These are phyloP conservation scores for Phylloscopus trochilus DNA, from an alignment of 2,113 vertebrate species.

Conservation along the genomic window DNA sequence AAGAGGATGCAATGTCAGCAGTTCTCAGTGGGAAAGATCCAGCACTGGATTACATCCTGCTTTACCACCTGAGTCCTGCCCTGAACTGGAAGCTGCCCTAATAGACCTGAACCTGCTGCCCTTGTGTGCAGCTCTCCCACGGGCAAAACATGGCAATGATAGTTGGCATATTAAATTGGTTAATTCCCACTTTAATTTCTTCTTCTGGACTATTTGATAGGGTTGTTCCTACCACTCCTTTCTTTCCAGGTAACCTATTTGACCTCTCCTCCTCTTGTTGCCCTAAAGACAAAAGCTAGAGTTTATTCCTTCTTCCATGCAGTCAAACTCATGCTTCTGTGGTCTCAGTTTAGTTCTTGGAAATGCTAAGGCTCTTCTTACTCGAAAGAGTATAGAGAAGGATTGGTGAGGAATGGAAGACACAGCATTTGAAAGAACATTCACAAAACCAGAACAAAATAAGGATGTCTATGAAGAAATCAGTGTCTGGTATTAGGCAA, in stretches of 20 bases:
- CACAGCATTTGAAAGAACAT: neutral
- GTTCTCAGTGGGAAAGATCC: neutral
- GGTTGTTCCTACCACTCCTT: neutral
- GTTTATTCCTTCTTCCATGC: neutral
- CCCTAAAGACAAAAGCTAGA: neutral
- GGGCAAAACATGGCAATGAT: neutral
- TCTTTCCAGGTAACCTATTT: neutral
- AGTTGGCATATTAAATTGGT: neutral
- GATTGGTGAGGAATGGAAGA: neutral
- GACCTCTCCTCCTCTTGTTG: neutral
- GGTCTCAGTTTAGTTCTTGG: neutral
- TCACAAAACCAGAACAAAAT: neutral
- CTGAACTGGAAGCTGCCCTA: neutral
- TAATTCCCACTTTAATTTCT: neutral
- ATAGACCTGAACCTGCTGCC: neutral
- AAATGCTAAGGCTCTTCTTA: neutral
- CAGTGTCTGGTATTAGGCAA: neutral
- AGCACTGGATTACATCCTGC: neutral
- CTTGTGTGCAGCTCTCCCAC: neutral
- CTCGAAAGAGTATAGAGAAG: neutral
- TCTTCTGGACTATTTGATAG: neutral
- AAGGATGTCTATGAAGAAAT: neutral
- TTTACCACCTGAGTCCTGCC: neutral
- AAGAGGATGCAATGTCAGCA: neutral
- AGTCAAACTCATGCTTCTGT: neutral